Base-by-base conservation (phyloP, 2,113 vertebrate species). In the Sylvilagus bachmani region DNA sequence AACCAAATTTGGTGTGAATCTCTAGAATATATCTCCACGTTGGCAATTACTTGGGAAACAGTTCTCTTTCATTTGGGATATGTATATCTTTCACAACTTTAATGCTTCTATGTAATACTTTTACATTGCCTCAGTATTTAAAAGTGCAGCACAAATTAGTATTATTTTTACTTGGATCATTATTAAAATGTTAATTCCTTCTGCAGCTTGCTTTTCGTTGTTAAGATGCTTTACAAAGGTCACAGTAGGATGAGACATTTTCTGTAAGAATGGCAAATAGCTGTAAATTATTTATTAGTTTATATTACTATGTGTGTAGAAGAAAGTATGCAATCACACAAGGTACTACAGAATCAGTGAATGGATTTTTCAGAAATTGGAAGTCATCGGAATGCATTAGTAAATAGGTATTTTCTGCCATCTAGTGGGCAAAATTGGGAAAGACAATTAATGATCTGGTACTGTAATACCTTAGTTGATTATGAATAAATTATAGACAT, bases 371-470 rank as follows among this genome's bases (percentile, higher is more conserved):
- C 31, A 58, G 36, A 75, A 61, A 17, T 58, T 87, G 29, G 29
- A 81, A 73, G 36, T 4, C 16, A 25, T 0, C 10, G 1, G 22
- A 27, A 1, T 6, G 58, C 31, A 87, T 86, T 85, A 90, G 64
- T 89, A 88, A 85, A n/a, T 67, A 49, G 58, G 77, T 78, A 10
- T 84, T 82, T 74, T 31, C 96, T 97, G 97, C 96, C 97, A 97
- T 69, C 97, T 97, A 96, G 97, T 96, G 97, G 96, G 0, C 1
- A 11, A 66, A 19, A 1, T 22, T 22, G n/a, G 55, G 36, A 79
- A 11, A 92, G 69, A 74, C 69, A 53, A 49, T 55, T 82, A 24
- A 74, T 44, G 44, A 7, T 44, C 44, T 44, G 38, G 4, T 36
- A 31, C 49, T 74, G 38, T 21, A 2, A 3, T 10, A 77, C 51